A percentile compares a stretch with the other conserved stretches of the same genome.
These are phyloP conservation scores for Tamandua tetradactyla DNA, from an alignment of 2,797 vertebrate genomes.

Conservation along the genomic window DNA sequence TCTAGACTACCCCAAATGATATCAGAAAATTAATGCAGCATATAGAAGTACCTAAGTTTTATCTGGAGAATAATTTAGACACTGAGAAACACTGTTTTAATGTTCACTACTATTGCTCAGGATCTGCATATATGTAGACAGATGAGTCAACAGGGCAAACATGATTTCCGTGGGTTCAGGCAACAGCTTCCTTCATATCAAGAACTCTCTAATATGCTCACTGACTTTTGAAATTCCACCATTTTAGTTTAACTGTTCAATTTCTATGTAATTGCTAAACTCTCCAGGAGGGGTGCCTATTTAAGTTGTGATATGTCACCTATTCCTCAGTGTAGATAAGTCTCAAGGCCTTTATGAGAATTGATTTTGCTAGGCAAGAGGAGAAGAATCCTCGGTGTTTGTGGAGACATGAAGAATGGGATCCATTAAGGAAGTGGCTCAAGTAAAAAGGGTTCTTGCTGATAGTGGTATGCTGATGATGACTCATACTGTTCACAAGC, in stretches of 20 bases:
- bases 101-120: neutral
- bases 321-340: neutral
- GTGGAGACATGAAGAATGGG: neutral
- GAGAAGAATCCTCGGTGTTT: neutral
- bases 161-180: neutral
- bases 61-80: neutral
- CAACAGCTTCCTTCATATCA: neutral
- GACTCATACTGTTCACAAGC: neutral
- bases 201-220: neutral
- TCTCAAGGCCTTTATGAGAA: conserved; percentile 6
- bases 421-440: neutral
- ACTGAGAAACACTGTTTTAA: neutral
- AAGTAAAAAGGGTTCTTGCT: neutral
- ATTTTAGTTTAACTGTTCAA: conserved; percentile 36
- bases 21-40: conserved; percentile 9
- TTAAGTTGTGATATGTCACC: neutral
- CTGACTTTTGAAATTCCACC: conserved; percentile 9
- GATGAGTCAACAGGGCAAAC: neutral
- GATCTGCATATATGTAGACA: neutral
- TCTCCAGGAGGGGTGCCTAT: neutral
- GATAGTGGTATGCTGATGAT: neutral
- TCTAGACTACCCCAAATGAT: neutral
- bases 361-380: neutral
- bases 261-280: neutral
- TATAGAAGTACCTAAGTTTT: neutral